Percentiles rank a stretch among this genome's conserved stretches.
These are phyloP conservation scores for Calliscelio sp. DNA, from an alignment of 2,888 invertebrate genomes.

Conservation along the genomic window DNA sequence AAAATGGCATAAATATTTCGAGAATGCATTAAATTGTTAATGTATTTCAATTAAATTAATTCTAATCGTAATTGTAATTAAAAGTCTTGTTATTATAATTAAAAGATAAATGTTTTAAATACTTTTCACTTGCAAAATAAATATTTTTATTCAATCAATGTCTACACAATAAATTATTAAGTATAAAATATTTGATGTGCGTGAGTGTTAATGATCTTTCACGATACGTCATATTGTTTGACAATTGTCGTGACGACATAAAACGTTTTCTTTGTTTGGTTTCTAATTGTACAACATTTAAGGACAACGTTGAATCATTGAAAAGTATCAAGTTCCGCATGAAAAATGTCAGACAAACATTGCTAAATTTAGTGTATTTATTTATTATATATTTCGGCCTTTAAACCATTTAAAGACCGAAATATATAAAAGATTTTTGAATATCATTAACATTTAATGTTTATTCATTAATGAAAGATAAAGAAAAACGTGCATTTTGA, in stretches of 20 bases:
- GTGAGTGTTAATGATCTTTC: constrained; percentile 32
- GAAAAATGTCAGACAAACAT: constrained; percentile 4
- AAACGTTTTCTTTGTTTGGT: constrained; percentile 44
- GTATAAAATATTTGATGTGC: neutral
- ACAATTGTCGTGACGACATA: constrained; percentile 37
- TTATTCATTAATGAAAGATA: too few relatives aligned
- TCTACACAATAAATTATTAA: neutral
- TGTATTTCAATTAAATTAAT: too few relatives aligned
- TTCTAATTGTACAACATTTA: constrained; percentile 59
- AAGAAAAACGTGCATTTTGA: too few relatives aligned
- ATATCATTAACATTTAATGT: too few relatives aligned
- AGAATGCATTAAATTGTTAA: too few relatives aligned
- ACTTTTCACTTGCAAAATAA: neutral
- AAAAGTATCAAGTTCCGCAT: constrained; percentile 31
- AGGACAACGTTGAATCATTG: constrained; percentile 51
- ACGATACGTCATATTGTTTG: constrained; percentile 8
- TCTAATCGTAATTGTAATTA: too few relatives aligned
- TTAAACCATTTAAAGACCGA: too few relatives aligned
- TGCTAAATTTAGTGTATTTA: neutral
- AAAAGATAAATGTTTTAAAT: too few relatives aligned
- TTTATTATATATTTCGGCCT: too few relatives aligned
- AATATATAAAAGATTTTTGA: too few relatives aligned
- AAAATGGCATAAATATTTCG: too few relatives aligned
- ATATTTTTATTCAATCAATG: neutral
- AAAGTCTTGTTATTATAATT: too few relatives aligned